Base-by-base conservation (phyloP, 2,888 invertebrate genomes). In the Allygus modestus region DNA sequence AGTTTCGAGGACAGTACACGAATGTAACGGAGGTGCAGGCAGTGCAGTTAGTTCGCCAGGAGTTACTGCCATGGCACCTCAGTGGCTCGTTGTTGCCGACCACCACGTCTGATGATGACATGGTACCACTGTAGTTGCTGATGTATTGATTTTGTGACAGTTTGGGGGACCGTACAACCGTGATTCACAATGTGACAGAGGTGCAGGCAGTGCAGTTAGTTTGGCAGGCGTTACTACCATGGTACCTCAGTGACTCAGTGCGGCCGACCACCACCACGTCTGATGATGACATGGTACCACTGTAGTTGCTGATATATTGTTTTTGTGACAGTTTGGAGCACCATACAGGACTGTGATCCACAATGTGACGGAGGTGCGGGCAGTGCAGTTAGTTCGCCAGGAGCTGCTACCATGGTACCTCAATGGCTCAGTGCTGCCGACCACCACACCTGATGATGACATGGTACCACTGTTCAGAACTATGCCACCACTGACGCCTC, bases 141-240 rank as follows among this genome's bases (percentile, higher is more conserved):
- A n/a, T n/a, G n/a, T n/a, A n/a, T n/a, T n/a, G n/a, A n/a, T n/a
- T n/a, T n/a, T n/a, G n/a, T n/a, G n/a, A 31, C 69, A 69, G 69
- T 69, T 33, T 31, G 69, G 43, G 73, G 11, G 51, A 0, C 17
- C 46, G 9, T 9, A 65, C 77, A 7, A 43, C 46, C 1, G 77
- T 46, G 46, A 26, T 77, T 5, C 51, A 77, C 46, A 77, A 77
- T 77, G 77, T 77, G 77, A 77, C 77, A 15, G 46, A 77, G 46
- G 77, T 51, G 4, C 7, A 41, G 41, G 28, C 46, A 0, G 46
- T 46, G 46, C 77, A 43, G 23, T 12, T 46, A 5, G 37, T 46
- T 15, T 58, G 58, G 7, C 54, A 15, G 58, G 79, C 54, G 9
- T 20, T 54, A 9, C 23, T 79, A 37, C 79, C 79, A 2, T 79